Conservation (phyloP, 2,888 invertebrate species). For the Chymomyza amoena region DNA sequence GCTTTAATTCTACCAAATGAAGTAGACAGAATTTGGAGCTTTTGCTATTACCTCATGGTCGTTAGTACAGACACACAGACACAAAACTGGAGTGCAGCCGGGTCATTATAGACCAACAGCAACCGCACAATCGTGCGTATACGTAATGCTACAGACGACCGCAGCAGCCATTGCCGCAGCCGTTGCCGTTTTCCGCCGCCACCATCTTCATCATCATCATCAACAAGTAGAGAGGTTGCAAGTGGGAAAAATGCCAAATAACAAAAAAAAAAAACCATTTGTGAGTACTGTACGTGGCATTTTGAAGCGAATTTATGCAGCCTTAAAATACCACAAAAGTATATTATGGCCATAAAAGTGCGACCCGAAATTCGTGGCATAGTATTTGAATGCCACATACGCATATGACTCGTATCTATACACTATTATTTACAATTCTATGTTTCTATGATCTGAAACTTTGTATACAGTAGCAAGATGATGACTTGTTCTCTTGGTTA, state of each 20-base stretch:
- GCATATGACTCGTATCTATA: not conserved
- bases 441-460: not conserved
- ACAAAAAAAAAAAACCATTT: not conserved
- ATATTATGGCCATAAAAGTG: conserved; percentile 20
- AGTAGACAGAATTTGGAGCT: not conserved
- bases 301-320: conserved; percentile 19
- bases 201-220: conserved; percentile 25
- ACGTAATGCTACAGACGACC: conserved; percentile 35
- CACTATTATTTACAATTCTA: not conserved
- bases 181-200: not conserved
- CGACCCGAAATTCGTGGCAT: not conserved
- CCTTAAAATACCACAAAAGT: conserved; percentile 3
- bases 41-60: not conserved
- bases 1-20: too few relatives aligned
- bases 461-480: not conserved
- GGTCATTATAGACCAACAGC: not conserved
- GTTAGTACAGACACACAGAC: not conserved
- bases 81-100: not conserved
- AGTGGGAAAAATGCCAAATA: conserved; percentile 32
- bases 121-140: conserved; percentile 42
- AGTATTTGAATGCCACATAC: not conserved
- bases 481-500: not conserved
- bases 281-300: conserved; percentile 12
- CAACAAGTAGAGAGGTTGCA: conserved; percentile 48
- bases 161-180: not conserved